These are phyloP conservation scores for Sturnira hondurensis DNA, from an alignment of 2,113 vertebrate genomes.

Conservation along the genomic window DNA sequence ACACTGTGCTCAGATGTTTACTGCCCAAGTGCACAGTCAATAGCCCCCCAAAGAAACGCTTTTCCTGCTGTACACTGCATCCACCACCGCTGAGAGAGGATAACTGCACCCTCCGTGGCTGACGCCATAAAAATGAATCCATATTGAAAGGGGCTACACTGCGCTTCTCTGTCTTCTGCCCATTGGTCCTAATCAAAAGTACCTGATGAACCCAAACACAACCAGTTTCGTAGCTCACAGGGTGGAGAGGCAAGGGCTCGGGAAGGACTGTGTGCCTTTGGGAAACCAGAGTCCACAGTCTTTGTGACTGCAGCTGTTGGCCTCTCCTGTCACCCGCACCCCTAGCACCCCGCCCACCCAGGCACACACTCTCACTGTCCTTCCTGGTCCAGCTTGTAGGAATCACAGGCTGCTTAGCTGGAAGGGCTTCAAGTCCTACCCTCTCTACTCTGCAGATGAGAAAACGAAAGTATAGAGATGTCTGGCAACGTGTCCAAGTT, in stretches of 20 bases:
- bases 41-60: not conserved
- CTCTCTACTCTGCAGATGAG: not conserved
- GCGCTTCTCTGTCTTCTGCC: not conserved
- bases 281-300: not conserved
- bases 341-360: not conserved
- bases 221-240: not conserved
- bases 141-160: not conserved
- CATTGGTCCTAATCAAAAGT: not conserved
- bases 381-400: not conserved
- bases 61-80: not conserved
- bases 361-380: no score
- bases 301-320: not conserved
- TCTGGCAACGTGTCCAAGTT: not conserved
- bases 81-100: not conserved
- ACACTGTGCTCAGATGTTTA: constrained; percentile 28
- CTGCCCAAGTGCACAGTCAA: not conserved
- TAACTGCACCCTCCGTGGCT: not conserved
- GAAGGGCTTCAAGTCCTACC: not conserved
- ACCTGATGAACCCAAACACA: not conserved
- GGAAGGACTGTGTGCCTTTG: not conserved
- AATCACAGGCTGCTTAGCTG: not conserved
- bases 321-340: not conserved
- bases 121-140: not conserved
- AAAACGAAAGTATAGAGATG: not conserved
- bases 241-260: no score